Base-by-base conservation (phyloP, 2,888 invertebrate genomes). In the Frankliniella fusca region DNA sequence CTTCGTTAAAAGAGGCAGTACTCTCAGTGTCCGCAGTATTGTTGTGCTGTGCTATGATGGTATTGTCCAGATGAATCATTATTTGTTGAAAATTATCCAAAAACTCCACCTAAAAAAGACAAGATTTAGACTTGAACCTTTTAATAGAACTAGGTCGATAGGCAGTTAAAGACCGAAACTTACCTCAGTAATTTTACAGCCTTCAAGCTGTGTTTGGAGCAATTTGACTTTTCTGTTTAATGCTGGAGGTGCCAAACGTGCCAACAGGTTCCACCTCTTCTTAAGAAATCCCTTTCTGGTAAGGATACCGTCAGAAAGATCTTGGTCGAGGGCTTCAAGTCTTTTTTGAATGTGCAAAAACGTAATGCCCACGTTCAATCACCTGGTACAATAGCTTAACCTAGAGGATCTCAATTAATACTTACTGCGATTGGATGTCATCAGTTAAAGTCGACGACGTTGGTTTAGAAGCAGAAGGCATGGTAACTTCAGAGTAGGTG, bases 211-310 rank as follows among this genome's bases (percentile, higher is more conserved):
- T 12, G 23, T 27, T 27, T 76, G 70, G 5, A 76, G 70, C 12
- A 12, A 12, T 9, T 76, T 9, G 27, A 76, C 70, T 76, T 76
- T 23, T 9, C 12, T 23, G 23, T 23, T 27, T 12, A 76, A 27
- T 12, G 70, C 12, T 12, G n/a, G 27, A 8, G 70, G 23, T 27
- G 70, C 70, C 12, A 76, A 11, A 11, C 12, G 9, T 10, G 70
- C 27, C 0, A 86, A 83, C 61, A 86, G 48, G 48, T 82, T 83
- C 86, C 86, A 86, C 82, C 86, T 86, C 81, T 85, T 85, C 70
- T 85, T 85, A 81, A 85, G 85, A 80, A 85, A 86, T 20, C 85
- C 86, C 82, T 86, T 86, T 80, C 84, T 84, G 3, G 86, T 86
- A 3, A 86, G 50, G 81, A 86, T 85, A 0, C 85, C 85, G 76